phyloP scores from a whole-genome alignment of 2,797 vertebrate genomes.

The Gambelia wislizenii region DNA sequence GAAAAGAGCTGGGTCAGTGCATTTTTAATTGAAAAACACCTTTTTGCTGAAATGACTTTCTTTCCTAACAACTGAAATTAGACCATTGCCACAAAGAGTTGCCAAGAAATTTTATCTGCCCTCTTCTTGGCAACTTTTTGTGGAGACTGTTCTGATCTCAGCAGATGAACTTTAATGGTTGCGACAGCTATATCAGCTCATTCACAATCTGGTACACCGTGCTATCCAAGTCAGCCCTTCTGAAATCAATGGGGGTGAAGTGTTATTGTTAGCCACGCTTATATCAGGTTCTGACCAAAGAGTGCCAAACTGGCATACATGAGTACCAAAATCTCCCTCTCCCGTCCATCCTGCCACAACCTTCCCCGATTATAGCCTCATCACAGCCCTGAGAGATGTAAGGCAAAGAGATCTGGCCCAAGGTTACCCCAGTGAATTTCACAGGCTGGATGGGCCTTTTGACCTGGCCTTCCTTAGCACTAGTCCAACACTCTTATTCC shows the following conservation, averaged over 20 bases:
- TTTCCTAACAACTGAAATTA: neutral
- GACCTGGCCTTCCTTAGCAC: neutral
- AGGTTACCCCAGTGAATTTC: neutral
- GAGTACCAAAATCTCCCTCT: neutral
- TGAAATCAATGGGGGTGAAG: neutral
- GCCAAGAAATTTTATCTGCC: neutral
- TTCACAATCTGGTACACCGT: neutral
- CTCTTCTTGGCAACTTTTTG: neutral
- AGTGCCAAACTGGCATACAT: neutral
- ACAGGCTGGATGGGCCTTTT: neutral
- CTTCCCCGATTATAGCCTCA: neutral
- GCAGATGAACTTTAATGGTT: neutral
- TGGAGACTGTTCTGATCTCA: neutral
- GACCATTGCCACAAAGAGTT: neutral
- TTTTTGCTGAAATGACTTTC: neutral
- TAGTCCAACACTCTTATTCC: neutral
- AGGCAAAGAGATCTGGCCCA: neutral
- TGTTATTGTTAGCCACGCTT: neutral
- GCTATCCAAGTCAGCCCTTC: too few relatives aligned
- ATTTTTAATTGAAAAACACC: neutral
- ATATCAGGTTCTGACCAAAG: neutral
- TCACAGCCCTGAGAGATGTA: neutral
- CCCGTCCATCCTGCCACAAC: neutral
- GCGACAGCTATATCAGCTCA: neutral
- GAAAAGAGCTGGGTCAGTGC: neutral